These are phyloP conservation scores for Glyphotaelius pellucidus DNA, from an alignment of 2,888 invertebrate species.

Conservation along the genomic window DNA sequence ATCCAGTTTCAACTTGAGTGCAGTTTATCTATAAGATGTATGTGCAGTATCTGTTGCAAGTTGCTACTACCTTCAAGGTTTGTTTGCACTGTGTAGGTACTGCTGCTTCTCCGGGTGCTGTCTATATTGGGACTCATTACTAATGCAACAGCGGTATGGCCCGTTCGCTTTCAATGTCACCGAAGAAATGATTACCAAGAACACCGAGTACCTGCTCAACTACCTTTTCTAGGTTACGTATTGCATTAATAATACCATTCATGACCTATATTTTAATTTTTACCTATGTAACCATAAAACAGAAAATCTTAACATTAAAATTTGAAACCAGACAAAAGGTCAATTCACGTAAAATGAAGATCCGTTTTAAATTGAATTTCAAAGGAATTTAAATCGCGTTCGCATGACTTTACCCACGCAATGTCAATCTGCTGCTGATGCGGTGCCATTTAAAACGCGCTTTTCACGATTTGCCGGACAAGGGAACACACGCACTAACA, in stretches of 20 bases:
- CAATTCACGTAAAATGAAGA: too few relatives aligned
- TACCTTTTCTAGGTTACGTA: neutral
- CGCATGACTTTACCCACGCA: too few relatives aligned
- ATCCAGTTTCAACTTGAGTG: neutral
- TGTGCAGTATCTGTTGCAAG: neutral
- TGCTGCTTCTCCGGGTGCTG: neutral
- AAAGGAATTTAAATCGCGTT: too few relatives aligned
- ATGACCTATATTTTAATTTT: neutral
- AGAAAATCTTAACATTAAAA: too few relatives aligned
- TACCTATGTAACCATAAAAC: neutral
- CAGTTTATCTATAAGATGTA: neutral
- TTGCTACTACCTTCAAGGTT: neutral
- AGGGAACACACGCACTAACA: too few relatives aligned
- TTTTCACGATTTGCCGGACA: too few relatives aligned
- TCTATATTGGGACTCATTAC: neutral
- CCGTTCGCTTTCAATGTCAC: neutral
- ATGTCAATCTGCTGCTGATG: too few relatives aligned
- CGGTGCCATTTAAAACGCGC: too few relatives aligned
- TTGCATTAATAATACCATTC: neutral
- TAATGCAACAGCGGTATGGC: neutral
- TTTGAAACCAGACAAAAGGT: too few relatives aligned
- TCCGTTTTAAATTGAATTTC: too few relatives aligned
- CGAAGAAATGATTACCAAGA: neutral
- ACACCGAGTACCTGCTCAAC: neutral
- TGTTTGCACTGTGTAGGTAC: neutral